Percentiles rank a stretch among this genome's conserved stretches.
Conservation (phyloP, 1,140 invertebrate species). For the Drosophila tropicalis region DNA sequence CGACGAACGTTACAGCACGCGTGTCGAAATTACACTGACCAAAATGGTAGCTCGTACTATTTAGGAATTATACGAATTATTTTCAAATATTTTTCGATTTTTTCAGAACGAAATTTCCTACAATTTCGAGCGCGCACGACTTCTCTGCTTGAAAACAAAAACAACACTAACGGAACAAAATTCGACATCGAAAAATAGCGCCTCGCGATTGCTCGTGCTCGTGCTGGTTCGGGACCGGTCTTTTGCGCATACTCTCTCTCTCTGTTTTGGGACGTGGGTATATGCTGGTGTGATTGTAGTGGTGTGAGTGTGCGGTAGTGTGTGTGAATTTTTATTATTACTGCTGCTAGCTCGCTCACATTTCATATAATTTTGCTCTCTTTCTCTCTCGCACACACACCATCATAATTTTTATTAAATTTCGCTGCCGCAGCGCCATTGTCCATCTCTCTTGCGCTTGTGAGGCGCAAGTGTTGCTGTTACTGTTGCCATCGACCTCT, state of each 20-base stretch:
- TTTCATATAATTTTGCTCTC: slow-evolving; percentile 35
- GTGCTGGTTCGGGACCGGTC: not conserved
- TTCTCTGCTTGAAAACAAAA: slow-evolving; percentile 14
- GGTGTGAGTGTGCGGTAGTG: slow-evolving; percentile 39
- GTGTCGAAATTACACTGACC: slow-evolving; percentile 82
- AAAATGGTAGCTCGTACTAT: slow-evolving; percentile 66
- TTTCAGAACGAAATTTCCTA: slow-evolving; percentile 4
- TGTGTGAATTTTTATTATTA: slow-evolving; percentile 62
- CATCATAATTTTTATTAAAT: slow-evolving; percentile 82
- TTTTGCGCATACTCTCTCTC: slow-evolving; percentile 32
- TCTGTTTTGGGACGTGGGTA: not conserved
- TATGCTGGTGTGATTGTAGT: slow-evolving; percentile 28
- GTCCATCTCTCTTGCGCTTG: slow-evolving; percentile 45
- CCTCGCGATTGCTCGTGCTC: slow-evolving; percentile 12
- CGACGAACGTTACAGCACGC: slow-evolving; percentile 78
- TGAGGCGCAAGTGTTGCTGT: slow-evolving; percentile 56
- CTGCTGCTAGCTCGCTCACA: slow-evolving; percentile 35
- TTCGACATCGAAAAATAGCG: slow-evolving; percentile 20
- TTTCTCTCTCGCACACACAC: slow-evolving; percentile 65
- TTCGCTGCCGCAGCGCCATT: slow-evolving; percentile 32
- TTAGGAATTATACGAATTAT: slow-evolving; percentile 8
- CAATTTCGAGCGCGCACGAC: slow-evolving; percentile 8
- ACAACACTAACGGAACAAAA: slow-evolving; percentile 11
- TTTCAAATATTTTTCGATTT: slow-evolving; percentile 18
- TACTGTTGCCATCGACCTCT: slow-evolving; percentile 74